phyloP scores from a whole-genome alignment of 2,797 vertebrate genomes.

The Xenopus petersii region DNA sequence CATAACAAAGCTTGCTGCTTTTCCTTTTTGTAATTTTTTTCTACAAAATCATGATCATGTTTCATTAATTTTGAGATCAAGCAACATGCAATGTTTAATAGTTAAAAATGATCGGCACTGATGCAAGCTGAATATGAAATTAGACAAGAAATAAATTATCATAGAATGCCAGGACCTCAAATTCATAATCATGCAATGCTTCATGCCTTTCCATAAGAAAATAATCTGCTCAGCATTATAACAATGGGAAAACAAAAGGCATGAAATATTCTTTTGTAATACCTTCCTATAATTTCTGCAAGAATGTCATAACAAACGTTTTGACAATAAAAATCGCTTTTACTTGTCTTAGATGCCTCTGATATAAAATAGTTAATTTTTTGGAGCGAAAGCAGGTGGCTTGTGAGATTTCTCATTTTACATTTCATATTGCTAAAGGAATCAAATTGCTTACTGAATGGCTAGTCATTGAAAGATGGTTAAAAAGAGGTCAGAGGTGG shows the following conservation, averaged over 20 bases:
- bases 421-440: slow-evolving; percentile 32
- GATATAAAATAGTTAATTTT: slow-evolving; percentile 36
- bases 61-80: slow-evolving; percentile 12
- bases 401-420: slow-evolving; percentile 35
- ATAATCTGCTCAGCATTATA: slow-evolving; percentile 33
- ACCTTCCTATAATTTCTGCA: too few species aligned
- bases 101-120: slow-evolving; percentile 16
- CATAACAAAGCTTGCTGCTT: background rate
- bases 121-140: slow-evolving; percentile 20
- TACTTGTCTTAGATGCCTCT: background rate
- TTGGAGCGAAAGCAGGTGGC: slow-evolving; percentile 30
- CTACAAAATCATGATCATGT: background rate
- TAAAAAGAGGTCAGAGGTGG: slow-evolving; percentile 33
- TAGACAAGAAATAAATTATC: slow-evolving; percentile 9
- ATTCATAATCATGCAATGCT: slow-evolving; percentile 37
- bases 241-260: slow-evolving; percentile 14
- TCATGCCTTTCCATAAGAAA: slow-evolving; percentile 22
- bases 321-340: too few species aligned
- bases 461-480: slow-evolving; percentile 13
- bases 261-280: slow-evolving; percentile 4
- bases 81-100: slow-evolving; percentile 27
- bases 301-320: too few species aligned
- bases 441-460: slow-evolving; percentile 27
- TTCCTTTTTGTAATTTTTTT: background rate
- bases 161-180: slow-evolving; percentile 21